phyloP scores from a whole-genome alignment of 1,140 invertebrate species.

The Zophobas atratus region DNA sequence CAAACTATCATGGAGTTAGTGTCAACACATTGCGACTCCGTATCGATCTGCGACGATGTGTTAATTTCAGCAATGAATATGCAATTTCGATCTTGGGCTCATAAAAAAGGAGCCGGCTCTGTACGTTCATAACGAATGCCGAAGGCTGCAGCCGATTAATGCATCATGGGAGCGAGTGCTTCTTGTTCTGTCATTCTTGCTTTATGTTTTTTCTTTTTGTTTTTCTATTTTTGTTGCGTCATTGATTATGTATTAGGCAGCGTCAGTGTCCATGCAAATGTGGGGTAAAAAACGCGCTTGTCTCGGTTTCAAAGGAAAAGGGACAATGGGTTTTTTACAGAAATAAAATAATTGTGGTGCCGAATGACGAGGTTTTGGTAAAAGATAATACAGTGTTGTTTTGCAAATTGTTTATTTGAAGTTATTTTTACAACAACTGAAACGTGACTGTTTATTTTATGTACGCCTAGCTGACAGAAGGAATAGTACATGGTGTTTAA shows the following conservation, averaged over 20 bases:
- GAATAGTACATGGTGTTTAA: no score
- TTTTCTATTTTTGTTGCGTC: conserved; percentile 6
- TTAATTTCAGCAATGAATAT: conserved; percentile 49
- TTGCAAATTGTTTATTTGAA: no score
- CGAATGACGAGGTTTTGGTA: no score
- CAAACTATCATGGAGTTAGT: conserved; percentile 51
- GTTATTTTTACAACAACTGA: no score
- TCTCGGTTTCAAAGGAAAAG: no score
- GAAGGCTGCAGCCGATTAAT: conserved; percentile 11
- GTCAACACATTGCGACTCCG: conserved; percentile 48
- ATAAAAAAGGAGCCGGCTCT: conserved; percentile 21
- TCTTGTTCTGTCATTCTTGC: conserved; percentile 7
- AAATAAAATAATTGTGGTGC: no score
- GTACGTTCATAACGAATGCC: background rate
- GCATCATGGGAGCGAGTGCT: conserved; percentile 12
- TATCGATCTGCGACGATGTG: conserved; percentile 36
- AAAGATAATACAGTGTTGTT: no score
- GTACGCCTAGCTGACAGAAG: no score
- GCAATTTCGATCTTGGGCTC: conserved; percentile 23
- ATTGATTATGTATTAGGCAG: background rate
- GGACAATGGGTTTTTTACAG: no score
- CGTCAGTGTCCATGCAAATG: no score
- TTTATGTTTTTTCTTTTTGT: background rate
- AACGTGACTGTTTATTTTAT: no score
- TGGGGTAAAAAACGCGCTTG: no score